Base-by-base conservation (phyloP, 2,888 invertebrate genomes). In the Beris chalybata region DNA sequence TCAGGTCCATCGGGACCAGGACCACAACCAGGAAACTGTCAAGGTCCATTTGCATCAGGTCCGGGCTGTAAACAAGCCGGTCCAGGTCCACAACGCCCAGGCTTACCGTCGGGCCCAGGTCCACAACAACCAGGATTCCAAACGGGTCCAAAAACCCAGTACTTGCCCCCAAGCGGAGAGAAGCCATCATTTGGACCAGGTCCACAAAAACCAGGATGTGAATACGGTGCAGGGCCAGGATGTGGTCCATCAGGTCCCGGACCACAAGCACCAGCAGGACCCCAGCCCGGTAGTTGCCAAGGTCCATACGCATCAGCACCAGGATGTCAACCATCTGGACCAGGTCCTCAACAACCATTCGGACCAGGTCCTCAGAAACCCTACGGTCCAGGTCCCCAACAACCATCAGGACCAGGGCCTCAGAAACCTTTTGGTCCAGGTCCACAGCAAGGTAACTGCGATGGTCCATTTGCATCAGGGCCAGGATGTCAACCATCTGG, bases 21-120 rank as follows among this genome's bases (percentile, higher is more conserved):
- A 15, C 52, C 52, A 15, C 47, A 47, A 15, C 15, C 15, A 44
- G n/a, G 52, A 29, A 52, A 15, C 52, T 52, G 15, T 43, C 44
- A 54, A 43, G 30, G 54, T 31, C 64, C 54, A 45, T 32, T 52
- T 22, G 52, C 52, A 11, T 15, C 22, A 29, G 52, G 52, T 15
- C 52, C 52, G 29, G 52, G 22, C 29, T 52, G 52, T 52, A 13
- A 15, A 11, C 52, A 22, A 13, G 4, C 52, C 2, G 52, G 52
- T 29, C 52, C 52, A 22, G 22, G 52, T 11, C 13, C 52, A 5
- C 52, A 52, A 11, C 11, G 13, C 13, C 52, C 52, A 15, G 52
- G 22, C 5, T 52, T 15, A 6, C 52, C 15, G 22, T 52, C 29
- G 5, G 22, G 22, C 5, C 52, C 52, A 15, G 22, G 52, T 6